These are phyloP conservation scores for Pholis gunnellus DNA, from an alignment of 2,113 vertebrate genomes.

Conservation along the genomic window DNA sequence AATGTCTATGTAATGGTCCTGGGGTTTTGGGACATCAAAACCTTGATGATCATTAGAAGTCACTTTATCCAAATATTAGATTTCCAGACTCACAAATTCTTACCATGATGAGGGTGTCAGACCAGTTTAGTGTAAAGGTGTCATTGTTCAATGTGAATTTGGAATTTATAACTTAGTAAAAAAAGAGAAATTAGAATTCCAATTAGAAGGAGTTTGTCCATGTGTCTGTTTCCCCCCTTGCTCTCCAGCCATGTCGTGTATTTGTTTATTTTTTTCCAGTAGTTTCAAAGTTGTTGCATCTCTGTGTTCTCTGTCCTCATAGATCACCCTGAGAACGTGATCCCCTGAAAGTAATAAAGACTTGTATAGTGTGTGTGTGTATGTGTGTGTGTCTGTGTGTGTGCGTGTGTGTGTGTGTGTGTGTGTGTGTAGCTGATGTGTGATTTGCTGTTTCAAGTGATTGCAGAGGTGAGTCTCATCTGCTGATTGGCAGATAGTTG, in stretches of 20 bases:
- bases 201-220: neutral
- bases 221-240: neutral
- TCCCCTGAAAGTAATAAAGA: neutral
- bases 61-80: neutral
- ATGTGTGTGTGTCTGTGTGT: neutral
- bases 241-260: neutral
- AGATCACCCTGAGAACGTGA: neutral
- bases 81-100: neutral
- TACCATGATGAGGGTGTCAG: neutral
- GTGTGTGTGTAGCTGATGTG: constrained; percentile 5
- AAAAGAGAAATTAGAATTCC: neutral
- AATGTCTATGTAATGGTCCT: neutral
- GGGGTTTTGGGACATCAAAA: neutral
- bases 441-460: constrained; percentile 47
- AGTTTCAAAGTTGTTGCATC: neutral
- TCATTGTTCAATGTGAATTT: neutral
- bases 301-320: constrained; percentile 13
- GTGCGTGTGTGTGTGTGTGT: neutral
- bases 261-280: neutral
- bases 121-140: neutral
- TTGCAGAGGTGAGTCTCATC: constrained; percentile 46
- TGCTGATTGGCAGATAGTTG: constrained; percentile 37
- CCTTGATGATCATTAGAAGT: neutral
- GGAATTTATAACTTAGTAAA: neutral
- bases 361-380: neutral